These are phyloP conservation scores for Drosophila mayri DNA, from an alignment of 1,140 invertebrate genomes.

Conservation along the genomic window DNA sequence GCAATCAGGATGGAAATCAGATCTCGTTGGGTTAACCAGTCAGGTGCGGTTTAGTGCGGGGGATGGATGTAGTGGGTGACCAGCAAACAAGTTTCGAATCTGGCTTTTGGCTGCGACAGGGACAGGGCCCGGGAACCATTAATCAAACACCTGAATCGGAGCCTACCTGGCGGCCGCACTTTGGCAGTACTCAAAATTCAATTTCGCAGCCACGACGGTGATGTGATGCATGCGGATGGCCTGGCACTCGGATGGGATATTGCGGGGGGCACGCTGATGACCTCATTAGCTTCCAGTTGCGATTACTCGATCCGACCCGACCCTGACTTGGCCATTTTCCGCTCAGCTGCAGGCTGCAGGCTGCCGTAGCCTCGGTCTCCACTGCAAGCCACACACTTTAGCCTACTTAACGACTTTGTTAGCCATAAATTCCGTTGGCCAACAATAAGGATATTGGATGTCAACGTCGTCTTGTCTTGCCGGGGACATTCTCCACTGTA, in stretches of 20 bases:
- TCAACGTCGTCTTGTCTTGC: conserved; percentile 69
- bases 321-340: conserved; percentile 50
- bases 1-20: conserved; percentile 20
- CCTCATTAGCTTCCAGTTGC: conserved; percentile 53
- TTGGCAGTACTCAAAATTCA: conserved; percentile 52
- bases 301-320: conserved; percentile 18
- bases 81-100: conserved; percentile 9
- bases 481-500: conserved; percentile 39
- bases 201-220: conserved; percentile 36
- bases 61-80: neutral
- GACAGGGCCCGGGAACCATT: conserved; percentile 20
- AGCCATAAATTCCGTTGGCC: conserved; percentile 72
- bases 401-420: conserved; percentile 75
- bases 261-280: conserved; percentile 28
- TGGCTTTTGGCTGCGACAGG: conserved; percentile 6
- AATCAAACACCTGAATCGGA: conserved; percentile 57
- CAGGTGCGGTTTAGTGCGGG: neutral
- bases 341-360: conserved; percentile 54
- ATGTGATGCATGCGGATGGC: conserved; percentile 19
- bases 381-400: conserved; percentile 52
- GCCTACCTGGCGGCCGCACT: conserved; percentile 26
- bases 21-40: conserved; percentile 4
- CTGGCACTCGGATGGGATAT: conserved; percentile 7
- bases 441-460: conserved; percentile 82
- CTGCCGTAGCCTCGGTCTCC: neutral